Evolutionary conservation across 2,888 invertebrate species (phyloP).

Genomic region (Perithous albicinctus): DNA sequence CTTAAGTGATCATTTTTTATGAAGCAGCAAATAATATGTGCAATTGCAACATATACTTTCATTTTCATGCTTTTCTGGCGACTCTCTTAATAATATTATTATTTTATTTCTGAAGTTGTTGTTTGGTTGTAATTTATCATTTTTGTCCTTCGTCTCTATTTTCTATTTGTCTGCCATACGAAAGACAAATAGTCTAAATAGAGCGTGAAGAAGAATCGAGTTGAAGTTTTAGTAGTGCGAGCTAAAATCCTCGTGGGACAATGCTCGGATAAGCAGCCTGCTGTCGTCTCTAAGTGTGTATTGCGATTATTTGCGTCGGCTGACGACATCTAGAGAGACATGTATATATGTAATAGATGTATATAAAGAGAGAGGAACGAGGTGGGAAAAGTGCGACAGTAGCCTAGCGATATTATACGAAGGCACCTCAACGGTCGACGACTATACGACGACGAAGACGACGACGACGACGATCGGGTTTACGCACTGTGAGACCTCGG

Average conservation of each 20-base stretch:
- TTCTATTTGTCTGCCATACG: not conserved
- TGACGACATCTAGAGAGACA: slow-evolving; percentile 58
- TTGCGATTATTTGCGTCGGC: slow-evolving; percentile 61
- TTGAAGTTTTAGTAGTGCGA: not conserved
- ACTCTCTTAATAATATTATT: not conserved
- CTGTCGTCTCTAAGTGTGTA: slow-evolving; percentile 5
- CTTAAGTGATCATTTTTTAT: too few relatives aligned
- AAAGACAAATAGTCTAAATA: not conserved
- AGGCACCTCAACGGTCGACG: slow-evolving; percentile 24
- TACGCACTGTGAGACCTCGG: slow-evolving; percentile 51
- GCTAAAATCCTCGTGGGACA: slow-evolving; percentile 28
- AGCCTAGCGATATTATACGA: not conserved
- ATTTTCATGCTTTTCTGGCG: too few relatives aligned
- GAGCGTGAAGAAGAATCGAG: slow-evolving; percentile 1
- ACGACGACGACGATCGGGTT: slow-evolving; percentile 36
- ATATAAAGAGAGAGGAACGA: not conserved
- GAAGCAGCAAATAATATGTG: too few relatives aligned
- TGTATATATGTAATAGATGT: slow-evolving; percentile 5
- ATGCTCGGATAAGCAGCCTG: not conserved
- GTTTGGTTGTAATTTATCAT: not conserved
- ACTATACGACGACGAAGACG: not conserved
- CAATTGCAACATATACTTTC: too few relatives aligned
- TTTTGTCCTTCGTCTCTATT: not conserved
- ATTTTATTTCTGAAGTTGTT: not conserved
- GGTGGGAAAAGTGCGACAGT: slow-evolving; percentile 47